A percentile compares a stretch with the other conserved stretches of the same genome.
phyloP scores from a whole-genome alignment of 1,140 invertebrate genomes.

The Calephelis nemesis region DNA sequence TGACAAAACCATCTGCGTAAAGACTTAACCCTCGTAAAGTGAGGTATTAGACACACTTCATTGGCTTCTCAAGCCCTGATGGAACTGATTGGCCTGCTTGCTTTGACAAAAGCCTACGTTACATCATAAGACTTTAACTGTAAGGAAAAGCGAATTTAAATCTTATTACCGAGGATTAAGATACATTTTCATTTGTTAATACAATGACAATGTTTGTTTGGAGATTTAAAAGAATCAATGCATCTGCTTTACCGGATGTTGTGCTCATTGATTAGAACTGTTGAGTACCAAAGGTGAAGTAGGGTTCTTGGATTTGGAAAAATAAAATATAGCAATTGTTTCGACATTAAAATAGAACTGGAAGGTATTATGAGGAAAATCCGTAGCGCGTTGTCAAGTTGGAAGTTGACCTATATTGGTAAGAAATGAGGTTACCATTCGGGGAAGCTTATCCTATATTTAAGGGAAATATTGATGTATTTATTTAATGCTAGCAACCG shows the following conservation, averaged over 20 bases:
- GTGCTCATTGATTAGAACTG: conserved; percentile 76
- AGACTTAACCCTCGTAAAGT: conserved; percentile 68
- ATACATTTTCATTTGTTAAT: conserved; percentile 27
- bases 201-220: conserved; percentile 20
- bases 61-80: conserved; percentile 72
- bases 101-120: conserved; percentile 59
- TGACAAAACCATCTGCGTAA: conserved; percentile 69
- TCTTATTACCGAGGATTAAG: conserved; percentile 6
- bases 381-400: background rate
- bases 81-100: conserved; percentile 71
- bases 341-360: background rate
- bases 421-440: background rate
- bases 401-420: background rate
- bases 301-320: background rate
- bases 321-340: conserved; percentile 9
- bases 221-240: conserved; percentile 44
- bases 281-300: conserved; percentile 47
- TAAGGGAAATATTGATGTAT: too few relatives aligned
- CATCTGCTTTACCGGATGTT: conserved; percentile 72
- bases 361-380: conserved; percentile 4
- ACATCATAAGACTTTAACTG: background rate
- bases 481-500: too few relatives aligned
- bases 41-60: conserved; percentile 68
- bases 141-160: background rate
- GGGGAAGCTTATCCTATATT: too few relatives aligned